Evolutionary conservation across 64 coral and sea anemone species (phyloP).

Genomic region (Montipora efflorescens): DNA sequence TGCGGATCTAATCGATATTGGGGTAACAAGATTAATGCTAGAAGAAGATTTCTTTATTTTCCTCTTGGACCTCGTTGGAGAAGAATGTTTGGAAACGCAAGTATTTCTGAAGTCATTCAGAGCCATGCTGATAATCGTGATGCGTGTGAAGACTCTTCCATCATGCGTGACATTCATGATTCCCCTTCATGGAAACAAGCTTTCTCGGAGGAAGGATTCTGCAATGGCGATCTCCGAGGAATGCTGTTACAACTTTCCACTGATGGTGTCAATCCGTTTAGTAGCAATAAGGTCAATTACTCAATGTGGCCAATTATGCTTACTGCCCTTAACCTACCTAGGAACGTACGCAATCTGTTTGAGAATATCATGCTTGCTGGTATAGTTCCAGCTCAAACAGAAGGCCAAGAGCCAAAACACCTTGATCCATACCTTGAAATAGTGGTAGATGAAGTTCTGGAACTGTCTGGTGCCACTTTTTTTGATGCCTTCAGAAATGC

Average conservation of each 20-base stretch:
- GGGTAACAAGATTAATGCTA: neutral
- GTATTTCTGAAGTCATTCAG: slow-evolving; percentile 21
- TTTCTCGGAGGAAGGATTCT: too few species aligned
- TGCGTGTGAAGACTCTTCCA: too few species aligned
- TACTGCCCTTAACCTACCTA: neutral
- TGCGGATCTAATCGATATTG: neutral
- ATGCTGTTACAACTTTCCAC: slow-evolving; percentile 1
- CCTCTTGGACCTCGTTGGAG: slow-evolving; percentile 15
- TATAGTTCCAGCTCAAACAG: slow-evolving; percentile 12
- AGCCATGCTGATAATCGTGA: neutral
- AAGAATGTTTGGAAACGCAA: slow-evolving; percentile 37
- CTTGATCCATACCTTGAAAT: slow-evolving; percentile 12
- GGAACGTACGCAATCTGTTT: neutral
- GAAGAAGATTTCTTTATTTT: neutral
- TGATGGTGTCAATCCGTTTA: slow-evolving; percentile 36
- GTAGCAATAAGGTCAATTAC: neutral
- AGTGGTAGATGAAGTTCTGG: slow-evolving; percentile 10
- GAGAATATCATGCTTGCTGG: slow-evolving; percentile 25
- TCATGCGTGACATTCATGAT: too few species aligned
- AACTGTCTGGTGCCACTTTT: neutral
- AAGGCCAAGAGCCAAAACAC: neutral
- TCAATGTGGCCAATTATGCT: slow-evolving; percentile 51
- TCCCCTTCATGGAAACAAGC: too few species aligned
- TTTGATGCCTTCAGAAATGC: slow-evolving; percentile 7
- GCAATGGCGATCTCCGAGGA: too few species aligned